Evolutionary conservation across 2,113 vertebrate species (phyloP), one percentile per base, ranked within the genome.

Genomic region (Ginglymostoma cirratum): DNA sequence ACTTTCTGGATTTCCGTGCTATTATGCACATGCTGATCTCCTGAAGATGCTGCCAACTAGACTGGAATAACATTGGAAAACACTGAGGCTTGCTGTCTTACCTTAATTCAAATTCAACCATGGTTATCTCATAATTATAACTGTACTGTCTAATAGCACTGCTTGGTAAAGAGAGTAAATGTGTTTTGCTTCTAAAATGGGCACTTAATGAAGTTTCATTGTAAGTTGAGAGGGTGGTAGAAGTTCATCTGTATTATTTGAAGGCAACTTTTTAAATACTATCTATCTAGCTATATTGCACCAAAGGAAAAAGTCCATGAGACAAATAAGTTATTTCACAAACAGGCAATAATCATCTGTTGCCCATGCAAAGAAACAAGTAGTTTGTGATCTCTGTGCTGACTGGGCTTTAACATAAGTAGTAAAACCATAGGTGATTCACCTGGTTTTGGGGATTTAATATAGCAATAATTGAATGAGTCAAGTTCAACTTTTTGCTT

Each of bases 321-420:
- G 52, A 34, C 52, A 61, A 89, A 61, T 24, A 30, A 30, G 87
- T 34, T 90, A 90, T 90, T 90, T 61, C 52, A 90, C 27, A 90
- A 83, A 38, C n/a, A 61, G 45, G 52, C n/a, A 52, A 87, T 61
- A 89, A 55, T 89, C 86, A 89, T 27, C 86, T 89, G 86, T 89
- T 89, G 30, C 48, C 61, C 87, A 90, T 90, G 48, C 30, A 65
- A 55, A 83, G 15, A 38, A 83, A 83, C n/a, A 83, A 61, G 30
- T 61, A 34, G 24, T 55, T 12, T 61, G 24, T 61, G 87, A 90
- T 34, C 14, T 34, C 87, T 61, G 27, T 90, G 52, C 14, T 27
- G 30, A 90, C 52, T 17, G 87, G 87, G 61, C 52, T 30, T 55
- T 30, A 52, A 6, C 52, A 19, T 52, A 83, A 38, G 34, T 90